Base-by-base conservation (phyloP, 1,140 invertebrate species). In the Drosophila albomicans region DNA sequence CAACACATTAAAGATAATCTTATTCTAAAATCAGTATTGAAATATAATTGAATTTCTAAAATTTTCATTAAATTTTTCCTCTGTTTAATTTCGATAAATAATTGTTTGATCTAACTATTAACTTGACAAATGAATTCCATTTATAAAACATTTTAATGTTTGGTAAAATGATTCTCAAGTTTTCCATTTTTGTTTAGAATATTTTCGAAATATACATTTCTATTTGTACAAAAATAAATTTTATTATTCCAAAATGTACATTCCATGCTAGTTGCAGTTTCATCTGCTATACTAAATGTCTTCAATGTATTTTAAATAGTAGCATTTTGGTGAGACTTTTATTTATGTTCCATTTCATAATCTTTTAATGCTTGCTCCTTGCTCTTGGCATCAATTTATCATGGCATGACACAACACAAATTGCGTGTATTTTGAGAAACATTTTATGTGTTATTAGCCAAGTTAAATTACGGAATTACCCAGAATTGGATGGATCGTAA, bases 381-480 rank as follows among this genome's bases (percentile, higher is more conserved):
- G 67, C 15, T 63, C 67, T 70, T 70, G 67, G 58, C 67, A 63
- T 54, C 41, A 56, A 70, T 63, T 63, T 38, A 28, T 69, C 25
- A 70, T 10, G 28, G 4, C 54, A 59, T 84, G 77, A 77, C 71
- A 79, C 68, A 80, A 75, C 59, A 73, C 20, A 78, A 71, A 62
- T 61, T 20, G 15, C 57, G 46, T 65, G n/a, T 68, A 48, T 77
- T 65, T 72, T 56, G 57, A 16, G 41, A 65, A 66, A 51, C 25
- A 0, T 67, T 74, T 79, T 74, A 87, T 56, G 64, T 49, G 48
- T 32, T 43, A 74, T 86, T 86, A 70, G 82, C 64, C 56, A 75
- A 66, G 71, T 62, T 70, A 76, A 65, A 81, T 71, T 64, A 59
- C 64, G 52, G 68, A 79, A 80, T 82, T 79, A 78, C 48, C 66